Conservation (phyloP, 2,797 vertebrate genomes). For the Distichodus sexfasciatus region DNA sequence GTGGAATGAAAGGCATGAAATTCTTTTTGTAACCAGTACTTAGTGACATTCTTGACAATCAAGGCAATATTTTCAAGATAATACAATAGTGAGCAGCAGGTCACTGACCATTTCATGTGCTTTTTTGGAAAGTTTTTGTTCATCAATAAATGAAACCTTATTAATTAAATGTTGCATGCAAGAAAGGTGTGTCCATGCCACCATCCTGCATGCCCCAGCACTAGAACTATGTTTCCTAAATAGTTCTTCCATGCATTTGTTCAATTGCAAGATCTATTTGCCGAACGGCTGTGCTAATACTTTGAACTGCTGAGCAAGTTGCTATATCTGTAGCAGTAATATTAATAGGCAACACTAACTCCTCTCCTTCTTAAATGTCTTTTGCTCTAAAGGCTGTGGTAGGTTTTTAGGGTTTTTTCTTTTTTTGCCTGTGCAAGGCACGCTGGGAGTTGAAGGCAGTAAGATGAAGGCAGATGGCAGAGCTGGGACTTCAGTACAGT, state of each 20-base stretch:
- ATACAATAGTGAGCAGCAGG: background rate
- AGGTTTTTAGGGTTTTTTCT: conserved; percentile 57
- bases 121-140: conserved; percentile 21
- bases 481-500: conserved; percentile 64
- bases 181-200: conserved; percentile 53
- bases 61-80: conserved; percentile 1
- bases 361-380: background rate
- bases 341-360: conserved; percentile 7
- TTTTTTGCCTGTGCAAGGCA: conserved; percentile 69
- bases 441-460: conserved; percentile 66
- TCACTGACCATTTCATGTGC: background rate
- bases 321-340: background rate
- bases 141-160: conserved; percentile 53
- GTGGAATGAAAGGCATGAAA: background rate
- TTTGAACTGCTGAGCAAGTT: background rate
- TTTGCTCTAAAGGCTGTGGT: conserved; percentile 42
- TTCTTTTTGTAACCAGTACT: background rate
- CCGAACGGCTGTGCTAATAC: background rate
- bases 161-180: conserved; percentile 54
- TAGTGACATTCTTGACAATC: background rate
- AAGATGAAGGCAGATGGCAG: conserved; percentile 47
- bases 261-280: conserved; percentile 44
- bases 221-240: background rate
- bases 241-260: conserved; percentile 17
- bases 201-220: conserved; percentile 2